Conservation (phyloP, 2,113 vertebrate genomes). For the Rutilus rutilus region DNA sequence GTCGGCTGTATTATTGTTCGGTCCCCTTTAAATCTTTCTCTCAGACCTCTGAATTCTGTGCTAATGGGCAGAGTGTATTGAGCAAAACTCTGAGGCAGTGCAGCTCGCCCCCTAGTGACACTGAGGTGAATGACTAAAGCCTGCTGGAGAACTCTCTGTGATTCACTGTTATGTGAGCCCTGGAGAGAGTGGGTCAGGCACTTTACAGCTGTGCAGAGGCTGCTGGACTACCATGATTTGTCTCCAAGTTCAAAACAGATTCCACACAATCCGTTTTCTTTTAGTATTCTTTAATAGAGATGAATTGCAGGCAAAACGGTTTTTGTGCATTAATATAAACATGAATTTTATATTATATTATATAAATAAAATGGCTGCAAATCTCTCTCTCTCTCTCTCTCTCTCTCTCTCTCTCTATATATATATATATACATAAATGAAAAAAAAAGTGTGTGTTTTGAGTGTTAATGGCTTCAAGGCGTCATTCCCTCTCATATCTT, state of each 20-base stretch:
- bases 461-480: conserved; percentile 52
- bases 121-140: conserved; percentile 22
- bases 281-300: background rate
- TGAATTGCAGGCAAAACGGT: background rate
- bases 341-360: background rate
- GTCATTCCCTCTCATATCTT: conserved; percentile 54
- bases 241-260: background rate
- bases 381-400: background rate
- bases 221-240: background rate
- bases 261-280: background rate
- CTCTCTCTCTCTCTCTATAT: background rate
- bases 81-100: conserved; percentile 47
- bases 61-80: background rate
- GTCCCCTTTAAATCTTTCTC: conserved; percentile 59
- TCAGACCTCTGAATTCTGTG: background rate
- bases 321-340: background rate
- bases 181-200: background rate
- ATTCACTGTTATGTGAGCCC: conserved; percentile 5
- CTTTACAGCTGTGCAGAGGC: conserved; percentile 4
- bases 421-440: background rate
- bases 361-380: background rate
- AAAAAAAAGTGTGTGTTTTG: conserved; percentile 6
- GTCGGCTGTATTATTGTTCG: conserved; percentile 58
- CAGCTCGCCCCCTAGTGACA: conserved; percentile 61
- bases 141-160: background rate